Evolutionary conservation across 2,113 vertebrate species (phyloP), one percentile per base, ranked within the genome.

Genomic region (Neodontobutis hainanensis): DNA sequence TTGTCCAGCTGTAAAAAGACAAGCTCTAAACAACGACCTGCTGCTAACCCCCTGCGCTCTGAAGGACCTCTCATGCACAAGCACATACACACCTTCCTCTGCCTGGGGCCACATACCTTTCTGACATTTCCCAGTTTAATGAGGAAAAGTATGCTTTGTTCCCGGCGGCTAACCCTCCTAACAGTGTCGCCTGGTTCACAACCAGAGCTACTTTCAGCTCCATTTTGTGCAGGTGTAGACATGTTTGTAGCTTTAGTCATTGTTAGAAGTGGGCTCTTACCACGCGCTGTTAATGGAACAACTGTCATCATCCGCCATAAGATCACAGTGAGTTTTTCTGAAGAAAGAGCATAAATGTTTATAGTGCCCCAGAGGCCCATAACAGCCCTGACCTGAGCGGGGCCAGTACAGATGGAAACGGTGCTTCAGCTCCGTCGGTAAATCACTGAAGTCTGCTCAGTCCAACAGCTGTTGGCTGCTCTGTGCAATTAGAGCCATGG

Each of bases 301-400:
- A 70, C 47, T 59, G 72, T 78, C 82, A 88, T 76, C 85, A 79
- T 70, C 59, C 56, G 75, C 77, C 65, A 62, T 76, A 73, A 64
- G 46, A 72, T 66, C 70, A 51, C 50, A 52, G 50, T 11, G 50
- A 52, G 50, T 52, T 32, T 52, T 52, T 12, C 19, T 34, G 50
- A 27, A 52, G 50, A 44, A 35, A 52, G 9, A 42, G 82, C 16
- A 27, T 75, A 70, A 87, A 86, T 75, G 82, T 89, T 88, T 90
- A 88, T 78, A 65, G 68, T 61, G 56, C 81, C 87, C 75, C 0
- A 9, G 70, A 75, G 86, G 80, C 68, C 19, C 43, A 10, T 77
- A 65, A 80, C 68, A 70, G 58, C 73, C 75, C 73, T 87, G 86
- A 89, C 83, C 85, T 86, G 83, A 82, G 72, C 55, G 46, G 57